A percentile compares a stretch with the other conserved stretches of the same genome.
Evolutionary conservation across 2,113 vertebrate species (phyloP).

Genomic region (Okapia johnstoni): DNA sequence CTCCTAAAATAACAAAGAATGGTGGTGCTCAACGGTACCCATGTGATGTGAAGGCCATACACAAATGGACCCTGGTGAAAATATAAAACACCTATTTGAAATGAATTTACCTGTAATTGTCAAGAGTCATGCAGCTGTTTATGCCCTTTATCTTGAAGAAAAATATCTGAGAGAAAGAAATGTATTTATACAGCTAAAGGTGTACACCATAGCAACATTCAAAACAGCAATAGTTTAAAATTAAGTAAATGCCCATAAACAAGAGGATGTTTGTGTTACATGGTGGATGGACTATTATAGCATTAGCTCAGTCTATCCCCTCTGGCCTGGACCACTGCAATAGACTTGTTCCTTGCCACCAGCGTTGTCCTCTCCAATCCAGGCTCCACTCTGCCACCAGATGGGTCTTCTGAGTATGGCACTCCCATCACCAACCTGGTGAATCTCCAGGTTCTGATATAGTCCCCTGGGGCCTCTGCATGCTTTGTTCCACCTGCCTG

Average conservation of each 20-base stretch:
- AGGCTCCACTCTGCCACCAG: not conserved
- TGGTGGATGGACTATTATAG: no score
- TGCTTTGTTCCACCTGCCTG: not conserved
- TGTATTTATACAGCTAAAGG: not conserved
- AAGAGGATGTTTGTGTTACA: not conserved
- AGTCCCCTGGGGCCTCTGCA: fast-evolving
- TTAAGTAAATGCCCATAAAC: not conserved
- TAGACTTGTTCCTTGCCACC: not conserved
- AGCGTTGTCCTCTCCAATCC: not conserved
- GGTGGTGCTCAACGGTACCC: not conserved
- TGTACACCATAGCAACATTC: not conserved
- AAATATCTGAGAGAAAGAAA: not conserved
- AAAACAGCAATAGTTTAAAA: not conserved
- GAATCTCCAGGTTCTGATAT: not conserved
- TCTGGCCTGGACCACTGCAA: not conserved
- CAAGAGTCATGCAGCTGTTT: not conserved
- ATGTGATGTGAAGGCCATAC: not conserved
- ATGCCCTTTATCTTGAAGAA: not conserved
- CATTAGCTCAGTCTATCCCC: not conserved
- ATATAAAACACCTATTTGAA: not conserved
- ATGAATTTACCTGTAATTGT: not conserved
- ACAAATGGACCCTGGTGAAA: not conserved
- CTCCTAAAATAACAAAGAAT: not conserved
- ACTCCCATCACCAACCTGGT: not conserved
- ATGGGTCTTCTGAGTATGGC: not conserved